Conservation (phyloP, 1,140 invertebrate species). For the Drosophila willistoni region DNA sequence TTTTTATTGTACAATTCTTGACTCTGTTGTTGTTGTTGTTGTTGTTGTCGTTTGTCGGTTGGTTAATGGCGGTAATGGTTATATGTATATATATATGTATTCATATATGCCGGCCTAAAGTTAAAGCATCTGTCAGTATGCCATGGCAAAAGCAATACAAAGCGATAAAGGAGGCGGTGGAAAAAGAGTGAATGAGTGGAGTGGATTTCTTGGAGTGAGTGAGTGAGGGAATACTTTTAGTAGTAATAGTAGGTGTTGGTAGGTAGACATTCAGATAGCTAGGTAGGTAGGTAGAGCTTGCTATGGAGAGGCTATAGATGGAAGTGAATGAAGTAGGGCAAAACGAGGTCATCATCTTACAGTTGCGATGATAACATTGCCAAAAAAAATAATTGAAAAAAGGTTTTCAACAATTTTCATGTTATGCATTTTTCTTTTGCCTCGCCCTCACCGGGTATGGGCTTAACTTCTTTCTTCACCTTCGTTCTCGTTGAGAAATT, state of each 20-base stretch:
- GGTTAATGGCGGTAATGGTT: conserved; percentile 25
- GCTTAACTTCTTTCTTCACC: background rate
- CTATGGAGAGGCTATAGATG: background rate
- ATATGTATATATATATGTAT: conserved; percentile 21
- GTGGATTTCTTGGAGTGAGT: background rate
- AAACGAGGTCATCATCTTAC: conserved; percentile 37
- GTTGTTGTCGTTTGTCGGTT: conserved; percentile 21
- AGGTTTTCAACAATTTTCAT: background rate
- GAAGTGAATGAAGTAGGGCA: conserved; percentile 22
- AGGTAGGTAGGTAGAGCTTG: background rate
- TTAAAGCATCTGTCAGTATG: conserved; percentile 26
- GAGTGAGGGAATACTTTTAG: background rate
- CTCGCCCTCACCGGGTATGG: too few species aligned
- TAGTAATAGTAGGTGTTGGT: background rate
- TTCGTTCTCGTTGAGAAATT: too few species aligned
- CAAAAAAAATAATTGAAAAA: background rate
- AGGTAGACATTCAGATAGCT: too few species aligned
- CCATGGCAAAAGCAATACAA: conserved; percentile 45
- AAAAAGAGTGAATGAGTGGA: background rate
- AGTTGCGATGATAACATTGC: conserved; percentile 29
- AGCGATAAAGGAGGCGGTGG: background rate
- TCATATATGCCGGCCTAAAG: background rate
- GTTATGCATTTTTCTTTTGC: background rate
- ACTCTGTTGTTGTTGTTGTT: conserved; percentile 24
- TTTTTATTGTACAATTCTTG: conserved; percentile 32